These are phyloP conservation scores for Saccostrea glomerata DNA, from an alignment of 1,140 invertebrate species.

Conservation along the genomic window DNA sequence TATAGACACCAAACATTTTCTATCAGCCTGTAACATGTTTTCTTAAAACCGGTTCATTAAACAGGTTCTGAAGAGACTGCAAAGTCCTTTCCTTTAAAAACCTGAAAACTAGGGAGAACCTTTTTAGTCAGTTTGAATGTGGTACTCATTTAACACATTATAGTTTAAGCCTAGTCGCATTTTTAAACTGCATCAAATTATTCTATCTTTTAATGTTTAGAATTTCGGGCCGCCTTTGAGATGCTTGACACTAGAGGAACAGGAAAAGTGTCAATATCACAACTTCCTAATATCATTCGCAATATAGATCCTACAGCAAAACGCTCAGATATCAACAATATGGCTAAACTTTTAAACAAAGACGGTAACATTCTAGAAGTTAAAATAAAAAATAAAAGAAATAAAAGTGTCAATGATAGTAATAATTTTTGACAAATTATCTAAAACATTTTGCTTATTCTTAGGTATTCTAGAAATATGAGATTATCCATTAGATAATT, in stretches of 20 bases:
- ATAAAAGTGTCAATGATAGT: not conserved
- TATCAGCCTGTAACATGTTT: too few relatives aligned
- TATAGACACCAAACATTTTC: too few relatives aligned
- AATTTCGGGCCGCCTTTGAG: slow-evolving; percentile 46
- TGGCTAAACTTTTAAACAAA: slow-evolving; percentile 14
- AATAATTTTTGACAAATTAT: too few relatives aligned
- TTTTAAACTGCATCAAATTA: not conserved
- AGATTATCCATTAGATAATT: too few relatives aligned
- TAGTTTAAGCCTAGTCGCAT: not conserved
- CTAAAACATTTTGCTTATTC: too few relatives aligned
- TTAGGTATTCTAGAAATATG: too few relatives aligned
- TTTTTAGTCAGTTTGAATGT: too few relatives aligned
- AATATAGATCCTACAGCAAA: slow-evolving; percentile 30
- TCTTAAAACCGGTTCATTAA: too few relatives aligned
- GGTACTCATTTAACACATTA: too few relatives aligned
- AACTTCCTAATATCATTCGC: slow-evolving; percentile 9
- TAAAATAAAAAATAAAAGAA: not conserved
- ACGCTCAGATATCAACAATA: slow-evolving; percentile 17
- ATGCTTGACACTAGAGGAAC: slow-evolving; percentile 33
- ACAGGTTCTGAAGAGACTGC: too few relatives aligned
- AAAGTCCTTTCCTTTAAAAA: too few relatives aligned
- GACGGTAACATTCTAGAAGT: not conserved
- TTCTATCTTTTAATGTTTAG: not conserved
- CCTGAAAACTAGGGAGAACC: too few relatives aligned
- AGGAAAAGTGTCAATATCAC: slow-evolving; percentile 35